A percentile compares a stretch with the other conserved stretches of the same genome.
These are phyloP conservation scores for Limnodromus scolopaceus DNA, from an alignment of 2,797 vertebrate genomes.

Conservation along the genomic window DNA sequence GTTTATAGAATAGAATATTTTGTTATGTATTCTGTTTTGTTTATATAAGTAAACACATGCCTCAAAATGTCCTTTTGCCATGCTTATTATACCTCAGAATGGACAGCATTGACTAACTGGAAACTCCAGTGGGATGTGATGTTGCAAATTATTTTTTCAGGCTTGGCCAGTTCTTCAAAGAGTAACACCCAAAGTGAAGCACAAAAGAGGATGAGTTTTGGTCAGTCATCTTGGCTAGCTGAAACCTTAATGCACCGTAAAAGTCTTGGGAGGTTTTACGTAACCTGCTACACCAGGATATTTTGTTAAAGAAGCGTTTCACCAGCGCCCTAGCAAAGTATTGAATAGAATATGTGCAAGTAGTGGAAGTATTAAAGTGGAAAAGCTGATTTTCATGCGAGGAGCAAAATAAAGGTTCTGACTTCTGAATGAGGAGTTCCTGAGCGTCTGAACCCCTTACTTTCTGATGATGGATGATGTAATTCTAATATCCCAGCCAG, in stretches of 20 bases:
- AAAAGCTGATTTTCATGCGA: background rate
- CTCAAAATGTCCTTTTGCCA: background rate
- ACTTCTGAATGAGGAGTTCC: background rate
- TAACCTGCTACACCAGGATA: background rate
- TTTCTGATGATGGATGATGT: background rate
- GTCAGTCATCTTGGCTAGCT: background rate
- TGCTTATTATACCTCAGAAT: background rate
- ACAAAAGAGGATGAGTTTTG: background rate
- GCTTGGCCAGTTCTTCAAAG: constrained; percentile 19
- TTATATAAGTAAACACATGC: background rate
- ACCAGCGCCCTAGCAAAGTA: background rate
- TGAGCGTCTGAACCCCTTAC: background rate
- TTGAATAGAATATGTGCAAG: background rate
- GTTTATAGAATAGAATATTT: background rate
- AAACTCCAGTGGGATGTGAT: constrained; percentile 19
- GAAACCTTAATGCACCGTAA: background rate
- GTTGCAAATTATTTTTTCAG: constrained; percentile 25
- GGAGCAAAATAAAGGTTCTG: background rate
- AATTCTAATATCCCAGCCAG: background rate
- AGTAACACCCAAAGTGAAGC: background rate
- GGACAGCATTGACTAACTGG: background rate
- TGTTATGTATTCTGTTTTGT: background rate
- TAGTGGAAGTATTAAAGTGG: background rate
- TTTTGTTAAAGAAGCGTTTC: background rate
- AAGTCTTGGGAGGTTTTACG: background rate